These are phyloP conservation scores for Choloepus didactylus DNA, from an alignment of 2,797 vertebrate species.

Conservation along the genomic window DNA sequence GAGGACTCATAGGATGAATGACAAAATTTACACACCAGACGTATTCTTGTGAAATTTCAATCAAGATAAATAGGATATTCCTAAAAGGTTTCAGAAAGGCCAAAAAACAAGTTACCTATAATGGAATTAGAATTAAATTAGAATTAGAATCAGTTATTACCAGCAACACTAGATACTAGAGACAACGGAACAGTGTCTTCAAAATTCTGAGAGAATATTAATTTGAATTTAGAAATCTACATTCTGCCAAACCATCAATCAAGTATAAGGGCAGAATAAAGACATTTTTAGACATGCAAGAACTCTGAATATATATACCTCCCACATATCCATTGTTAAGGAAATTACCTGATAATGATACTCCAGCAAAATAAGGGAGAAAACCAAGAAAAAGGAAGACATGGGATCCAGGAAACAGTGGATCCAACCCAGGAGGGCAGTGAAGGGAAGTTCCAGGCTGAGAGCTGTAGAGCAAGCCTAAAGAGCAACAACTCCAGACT, in stretches of 20 bases:
- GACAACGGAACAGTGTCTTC: neutral
- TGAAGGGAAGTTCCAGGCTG: conserved; percentile 68
- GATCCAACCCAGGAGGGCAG: conserved; percentile 66
- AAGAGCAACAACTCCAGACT: conserved; percentile 58
- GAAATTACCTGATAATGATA: conserved; percentile 71
- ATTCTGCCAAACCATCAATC: conserved; percentile 47
- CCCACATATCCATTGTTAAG: conserved; percentile 49
- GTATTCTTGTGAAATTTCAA: conserved; percentile 56
- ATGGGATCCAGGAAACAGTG: conserved; percentile 70
- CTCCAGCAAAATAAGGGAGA: conserved; percentile 71
- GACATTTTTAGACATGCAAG: conserved; percentile 69
- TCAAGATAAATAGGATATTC: conserved; percentile 34
- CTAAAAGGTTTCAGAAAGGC: conserved; percentile 41
- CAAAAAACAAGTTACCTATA: conserved; percentile 49
- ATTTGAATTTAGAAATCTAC: conserved; percentile 61
- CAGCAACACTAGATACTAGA: neutral
- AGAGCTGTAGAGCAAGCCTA: conserved; percentile 61
- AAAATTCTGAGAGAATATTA: conserved; percentile 51
- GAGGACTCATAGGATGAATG: neutral
- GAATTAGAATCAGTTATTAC: neutral
- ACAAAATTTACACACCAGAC: conserved; percentile 10
- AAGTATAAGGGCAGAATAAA: conserved; percentile 63
- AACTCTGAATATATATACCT: conserved; percentile 19
- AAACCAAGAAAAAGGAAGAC: conserved; percentile 73
- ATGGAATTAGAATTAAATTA: conserved; percentile 39